Conservation (phyloP, 2,888 invertebrate genomes). For the Allophyes oxyacanthae region DNA sequence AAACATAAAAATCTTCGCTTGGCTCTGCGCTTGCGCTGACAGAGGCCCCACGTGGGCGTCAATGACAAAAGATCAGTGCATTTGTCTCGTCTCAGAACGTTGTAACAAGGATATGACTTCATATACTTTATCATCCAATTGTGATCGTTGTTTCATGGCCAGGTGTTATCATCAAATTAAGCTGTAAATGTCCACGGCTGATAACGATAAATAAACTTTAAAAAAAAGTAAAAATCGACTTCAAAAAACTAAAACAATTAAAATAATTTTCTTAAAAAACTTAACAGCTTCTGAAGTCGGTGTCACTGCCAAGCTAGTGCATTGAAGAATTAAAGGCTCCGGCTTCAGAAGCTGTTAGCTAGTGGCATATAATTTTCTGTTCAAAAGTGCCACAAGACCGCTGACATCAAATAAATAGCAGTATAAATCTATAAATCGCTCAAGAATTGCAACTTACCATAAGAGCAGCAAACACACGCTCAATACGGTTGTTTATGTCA, state of each 20-base stretch:
- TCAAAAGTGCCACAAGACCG: background rate
- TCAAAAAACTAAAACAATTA: too few relatives aligned
- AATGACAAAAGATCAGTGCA: constrained; percentile 45
- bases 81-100: constrained; percentile 12
- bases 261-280: too few relatives aligned
- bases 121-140: constrained; percentile 52
- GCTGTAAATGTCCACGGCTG: background rate
- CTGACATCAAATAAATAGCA: constrained; percentile 25
- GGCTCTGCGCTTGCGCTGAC: constrained; percentile 2
- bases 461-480: constrained; percentile 21
- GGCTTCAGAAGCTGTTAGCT: too few relatives aligned
- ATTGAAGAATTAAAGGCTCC: too few relatives aligned
- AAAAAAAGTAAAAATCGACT: too few relatives aligned
- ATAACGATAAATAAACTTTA: too few relatives aligned
- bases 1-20: constrained; percentile 13
- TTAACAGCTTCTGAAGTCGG: too few relatives aligned
- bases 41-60: constrained; percentile 37
- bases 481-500: constrained; percentile 45
- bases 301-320: too few relatives aligned
- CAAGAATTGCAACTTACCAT: constrained; percentile 41
- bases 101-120: constrained; percentile 57
- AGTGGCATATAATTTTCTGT: constrained; percentile 2
- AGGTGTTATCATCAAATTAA: background rate
- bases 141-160: constrained; percentile 15
- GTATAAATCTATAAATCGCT: constrained; percentile 8